phyloP scores from a whole-genome alignment of 2,888 invertebrate genomes.

The Dorcus parallelipipedus region DNA sequence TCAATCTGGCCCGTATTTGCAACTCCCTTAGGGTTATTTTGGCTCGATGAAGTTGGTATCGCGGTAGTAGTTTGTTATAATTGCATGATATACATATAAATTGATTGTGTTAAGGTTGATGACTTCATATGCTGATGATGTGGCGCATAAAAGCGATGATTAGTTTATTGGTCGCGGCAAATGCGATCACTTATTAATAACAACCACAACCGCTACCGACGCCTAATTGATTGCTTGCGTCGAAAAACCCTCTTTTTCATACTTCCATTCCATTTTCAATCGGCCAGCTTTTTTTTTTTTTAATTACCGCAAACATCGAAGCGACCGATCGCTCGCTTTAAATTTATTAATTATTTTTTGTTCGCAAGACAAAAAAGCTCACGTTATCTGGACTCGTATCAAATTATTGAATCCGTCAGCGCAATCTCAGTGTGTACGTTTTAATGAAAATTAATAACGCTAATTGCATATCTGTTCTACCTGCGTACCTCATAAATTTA shows the following conservation, averaged over 20 bases:
- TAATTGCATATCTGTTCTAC: no score
- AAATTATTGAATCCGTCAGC: no score
- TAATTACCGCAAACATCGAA: not conserved
- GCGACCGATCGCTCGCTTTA: not conserved
- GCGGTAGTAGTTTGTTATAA: constrained; percentile 36
- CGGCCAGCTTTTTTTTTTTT: not conserved
- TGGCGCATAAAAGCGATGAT: constrained; percentile 36
- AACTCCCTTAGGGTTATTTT: constrained; percentile 34
- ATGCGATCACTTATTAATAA: constrained; percentile 7
- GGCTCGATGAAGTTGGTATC: constrained; percentile 30
- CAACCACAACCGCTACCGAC: not conserved
- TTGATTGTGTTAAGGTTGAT: constrained; percentile 49
- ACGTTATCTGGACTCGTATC: no score
- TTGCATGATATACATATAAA: constrained; percentile 51
- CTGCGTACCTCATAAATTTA: no score
- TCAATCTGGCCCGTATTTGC: constrained; percentile 27
- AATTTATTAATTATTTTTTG: no score
- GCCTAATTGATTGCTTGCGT: constrained; percentile 3
- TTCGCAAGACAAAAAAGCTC: no score
- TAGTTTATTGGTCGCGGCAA: constrained; percentile 33
- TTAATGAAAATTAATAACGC: no score
- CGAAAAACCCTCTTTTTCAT: not conserved
- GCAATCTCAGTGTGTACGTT: no score
- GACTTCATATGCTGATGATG: constrained; percentile 42
- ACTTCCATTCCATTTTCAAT: not conserved